Conservation (phyloP, 92 coral and sea anemone species). For the Epizoanthus fatuus region DNA sequence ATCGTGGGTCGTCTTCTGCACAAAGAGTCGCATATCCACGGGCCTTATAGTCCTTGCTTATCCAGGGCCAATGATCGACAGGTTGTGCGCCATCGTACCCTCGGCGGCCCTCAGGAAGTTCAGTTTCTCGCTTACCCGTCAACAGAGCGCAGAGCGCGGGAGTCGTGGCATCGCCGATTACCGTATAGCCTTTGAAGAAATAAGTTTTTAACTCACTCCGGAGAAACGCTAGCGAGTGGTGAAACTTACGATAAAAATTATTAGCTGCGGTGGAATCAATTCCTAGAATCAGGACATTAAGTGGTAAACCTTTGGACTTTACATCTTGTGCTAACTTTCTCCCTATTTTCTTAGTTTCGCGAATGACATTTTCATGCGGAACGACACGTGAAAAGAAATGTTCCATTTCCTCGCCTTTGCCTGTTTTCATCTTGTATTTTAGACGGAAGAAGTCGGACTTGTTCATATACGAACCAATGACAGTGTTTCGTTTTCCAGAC, state of each 20-base stretch:
- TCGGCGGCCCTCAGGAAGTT: slow-evolving; percentile 85
- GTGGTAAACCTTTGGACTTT: slow-evolving; percentile 25
- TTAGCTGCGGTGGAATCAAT: slow-evolving; percentile 88
- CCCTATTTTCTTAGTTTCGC: slow-evolving; percentile 23
- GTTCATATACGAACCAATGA: slow-evolving; percentile 54
- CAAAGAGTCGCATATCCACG: slow-evolving; percentile 88
- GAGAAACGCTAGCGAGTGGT: slow-evolving; percentile 71
- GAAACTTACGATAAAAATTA: slow-evolving; percentile 87
- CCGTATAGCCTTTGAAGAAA: slow-evolving; percentile 81
- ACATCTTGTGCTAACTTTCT: neutral
- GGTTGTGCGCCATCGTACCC: slow-evolving; percentile 75
- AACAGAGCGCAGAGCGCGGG: slow-evolving; percentile 90
- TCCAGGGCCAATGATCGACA: slow-evolving; percentile 95
- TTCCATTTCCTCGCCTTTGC: slow-evolving; percentile 30
- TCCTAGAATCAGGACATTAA: slow-evolving; percentile 85
- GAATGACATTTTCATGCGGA: slow-evolving; percentile 43
- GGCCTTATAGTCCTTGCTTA: slow-evolving; percentile 79
- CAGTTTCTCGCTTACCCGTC: slow-evolving; percentile 79
- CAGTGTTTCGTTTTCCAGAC: neutral
- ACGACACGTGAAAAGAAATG: slow-evolving; percentile 77
- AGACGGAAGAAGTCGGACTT: slow-evolving; percentile 79
- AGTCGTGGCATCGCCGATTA: slow-evolving; percentile 93
- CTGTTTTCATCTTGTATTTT: slow-evolving; percentile 51
- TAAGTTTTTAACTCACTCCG: slow-evolving; percentile 71
- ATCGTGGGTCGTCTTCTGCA: slow-evolving; percentile 88